phyloP scores from a whole-genome alignment of 2,888 invertebrate species.

The Polymixis lichenea region DNA sequence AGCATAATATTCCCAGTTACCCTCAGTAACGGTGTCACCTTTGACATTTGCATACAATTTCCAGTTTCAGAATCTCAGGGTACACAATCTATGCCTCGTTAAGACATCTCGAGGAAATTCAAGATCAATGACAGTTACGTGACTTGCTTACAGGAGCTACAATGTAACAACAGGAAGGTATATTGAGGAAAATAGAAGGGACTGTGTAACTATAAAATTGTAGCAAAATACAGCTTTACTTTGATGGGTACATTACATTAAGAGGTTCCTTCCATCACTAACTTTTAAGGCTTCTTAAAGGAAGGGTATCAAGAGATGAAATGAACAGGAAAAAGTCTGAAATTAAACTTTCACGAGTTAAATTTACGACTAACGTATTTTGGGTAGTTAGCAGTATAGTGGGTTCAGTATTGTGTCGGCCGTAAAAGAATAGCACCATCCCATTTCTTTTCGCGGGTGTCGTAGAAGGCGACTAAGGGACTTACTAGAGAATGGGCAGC shows the following conservation, averaged over 20 bases:
- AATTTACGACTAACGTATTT: neutral
- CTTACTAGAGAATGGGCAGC: too few species aligned
- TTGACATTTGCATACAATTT: conserved; percentile 39
- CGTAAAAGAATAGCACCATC: too few species aligned
- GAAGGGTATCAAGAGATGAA: neutral
- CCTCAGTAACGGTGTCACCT: neutral
- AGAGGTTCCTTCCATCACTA: conserved; percentile 11
- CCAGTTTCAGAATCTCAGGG: conserved; percentile 28
- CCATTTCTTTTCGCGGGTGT: too few species aligned
- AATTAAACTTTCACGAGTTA: neutral
- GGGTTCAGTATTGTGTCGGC: too few species aligned
- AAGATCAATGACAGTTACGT: conserved; percentile 60
- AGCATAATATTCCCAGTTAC: conserved; percentile 3
- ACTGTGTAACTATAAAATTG: conserved; percentile 21
- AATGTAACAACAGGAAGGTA: conserved; percentile 28
- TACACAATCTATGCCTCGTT: conserved; percentile 54
- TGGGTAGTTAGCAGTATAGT: neutral
- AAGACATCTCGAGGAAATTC: conserved; percentile 51
- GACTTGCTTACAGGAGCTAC: conserved; percentile 34
- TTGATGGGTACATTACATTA: conserved; percentile 10
- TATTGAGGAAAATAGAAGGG: neutral
- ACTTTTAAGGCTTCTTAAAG: conserved; percentile 27
- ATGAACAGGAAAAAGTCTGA: conserved; percentile 1
- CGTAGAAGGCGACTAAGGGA: too few species aligned
- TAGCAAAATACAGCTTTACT: conserved; percentile 4